phyloP scores from a whole-genome alignment of 2,888 invertebrate genomes.

The Agrochola macilenta region DNA sequence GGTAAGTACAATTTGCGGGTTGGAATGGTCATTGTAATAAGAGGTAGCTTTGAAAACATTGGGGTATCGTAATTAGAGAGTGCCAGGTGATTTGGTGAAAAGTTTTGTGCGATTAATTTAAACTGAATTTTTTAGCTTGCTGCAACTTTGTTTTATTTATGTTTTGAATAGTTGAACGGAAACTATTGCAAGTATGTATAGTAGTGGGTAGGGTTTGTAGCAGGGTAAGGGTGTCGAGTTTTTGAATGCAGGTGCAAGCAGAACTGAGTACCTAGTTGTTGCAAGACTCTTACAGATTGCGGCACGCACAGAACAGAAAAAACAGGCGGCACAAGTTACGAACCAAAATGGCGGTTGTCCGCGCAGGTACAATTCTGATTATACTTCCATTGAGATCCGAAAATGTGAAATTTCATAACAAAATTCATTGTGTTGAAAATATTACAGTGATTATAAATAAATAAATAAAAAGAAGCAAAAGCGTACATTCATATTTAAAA shows the following conservation, averaged over 20 bases:
- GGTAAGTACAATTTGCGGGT: neutral
- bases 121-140: neutral
- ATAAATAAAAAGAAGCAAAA: no score
- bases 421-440: no score
- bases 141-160: neutral
- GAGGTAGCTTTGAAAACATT: conserved; percentile 20
- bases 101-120: neutral
- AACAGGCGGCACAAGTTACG: no score
- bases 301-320: no score
- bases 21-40: conserved; percentile 2
- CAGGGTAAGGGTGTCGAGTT: neutral
- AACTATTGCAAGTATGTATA: neutral
- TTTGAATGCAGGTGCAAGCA: neutral
- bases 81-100: neutral
- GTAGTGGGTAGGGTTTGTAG: neutral
- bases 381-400: no score
- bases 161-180: neutral
- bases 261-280: neutral
- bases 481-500: no score
- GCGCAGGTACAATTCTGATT: no score
- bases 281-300: neutral
- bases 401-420: no score
- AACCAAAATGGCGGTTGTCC: no score
- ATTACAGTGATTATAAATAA: no score
- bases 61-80: neutral